These are phyloP conservation scores for Distichodus sexfasciatus DNA, from an alignment of 2,797 vertebrate species.

Conservation along the genomic window DNA sequence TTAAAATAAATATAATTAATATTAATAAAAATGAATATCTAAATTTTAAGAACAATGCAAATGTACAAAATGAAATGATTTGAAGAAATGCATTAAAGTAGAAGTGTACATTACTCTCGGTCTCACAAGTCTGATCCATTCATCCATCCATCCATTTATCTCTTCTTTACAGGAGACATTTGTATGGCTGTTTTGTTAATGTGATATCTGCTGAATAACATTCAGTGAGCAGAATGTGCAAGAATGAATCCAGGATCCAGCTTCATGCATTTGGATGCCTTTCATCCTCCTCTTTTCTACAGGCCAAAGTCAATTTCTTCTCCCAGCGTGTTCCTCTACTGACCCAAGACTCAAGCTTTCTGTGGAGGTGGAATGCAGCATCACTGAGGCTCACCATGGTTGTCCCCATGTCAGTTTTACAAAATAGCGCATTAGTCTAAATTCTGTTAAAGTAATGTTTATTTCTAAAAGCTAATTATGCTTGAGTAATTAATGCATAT, in stretches of 20 bases:
- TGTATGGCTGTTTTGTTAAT: conserved; percentile 39
- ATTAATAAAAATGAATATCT: too few relatives aligned
- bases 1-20: too few relatives aligned
- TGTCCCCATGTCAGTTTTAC: conserved; percentile 49
- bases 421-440: conserved; percentile 62
- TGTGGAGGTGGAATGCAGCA: conserved; percentile 68
- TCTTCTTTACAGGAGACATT: conserved; percentile 1
- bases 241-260: conserved; percentile 65
- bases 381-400: conserved; percentile 61
- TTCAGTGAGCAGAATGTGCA: conserved; percentile 61
- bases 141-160: too few relatives aligned
- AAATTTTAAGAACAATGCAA: too few relatives aligned
- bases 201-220: conserved; percentile 63
- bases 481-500: conserved; percentile 63
- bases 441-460: conserved; percentile 61
- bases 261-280: conserved; percentile 69
- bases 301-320: conserved; percentile 75
- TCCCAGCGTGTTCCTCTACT: conserved; percentile 71
- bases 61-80: too few relatives aligned
- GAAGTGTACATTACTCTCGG: too few relatives aligned
- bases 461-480: conserved; percentile 63
- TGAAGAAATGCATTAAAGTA: too few relatives aligned
- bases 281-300: conserved; percentile 70
- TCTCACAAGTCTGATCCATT: too few relatives aligned
- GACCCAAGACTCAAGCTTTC: conserved; percentile 70